Base-by-base conservation (phyloP, 2,113 vertebrate species). In the Boulengeromyrus knoepffleri region DNA sequence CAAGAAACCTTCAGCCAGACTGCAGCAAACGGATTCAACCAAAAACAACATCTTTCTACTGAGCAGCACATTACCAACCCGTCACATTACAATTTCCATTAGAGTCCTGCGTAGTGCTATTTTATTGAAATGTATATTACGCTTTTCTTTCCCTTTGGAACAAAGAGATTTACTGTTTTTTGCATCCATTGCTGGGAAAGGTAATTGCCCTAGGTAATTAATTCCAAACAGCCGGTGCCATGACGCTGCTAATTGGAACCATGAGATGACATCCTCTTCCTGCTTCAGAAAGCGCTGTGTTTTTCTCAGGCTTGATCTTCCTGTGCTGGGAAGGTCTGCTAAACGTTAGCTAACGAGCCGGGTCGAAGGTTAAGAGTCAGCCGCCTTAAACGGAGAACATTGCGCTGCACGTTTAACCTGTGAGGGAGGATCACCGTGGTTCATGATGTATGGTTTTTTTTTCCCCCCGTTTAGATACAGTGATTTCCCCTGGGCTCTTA, bases 241-340 rank as follows among this genome's bases (percentile, higher is more conserved):
- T 52, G 89, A 92, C 91, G 52, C 84, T 84, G 52, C 90, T 95
- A 95, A 95, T 94, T 95, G 93, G 94, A 95, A 95, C 93, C 94
- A 95, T 85, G 92, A 94, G 91, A 91, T 90, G 83, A 80, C 89
- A 90, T 91, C 92, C 85, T 91, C 91, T 93, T 92, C 90, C 89
- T 91, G 52, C 89, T 91, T 58, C 42, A 89, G 27, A 89, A 91
- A 88, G 80, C 50, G 24, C 31, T 87, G 17, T 45, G n/a, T 49
- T 39, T 36, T 77, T 90, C 31, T 84, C 77, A 15, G 9, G 80
- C 24, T 46, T 5, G 39, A 62, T 90, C 19, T 87, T 87, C 56
- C 56, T 90, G 19, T 80, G 36, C 21, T 46, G n/a, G 21, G 19
- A 58, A 90, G 49, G 46, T 47, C 56, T 21, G 46, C 62, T 70